Evolutionary conservation across 2,888 invertebrate genomes (phyloP).

Genomic region (Drosophila kambysellisi): DNA sequence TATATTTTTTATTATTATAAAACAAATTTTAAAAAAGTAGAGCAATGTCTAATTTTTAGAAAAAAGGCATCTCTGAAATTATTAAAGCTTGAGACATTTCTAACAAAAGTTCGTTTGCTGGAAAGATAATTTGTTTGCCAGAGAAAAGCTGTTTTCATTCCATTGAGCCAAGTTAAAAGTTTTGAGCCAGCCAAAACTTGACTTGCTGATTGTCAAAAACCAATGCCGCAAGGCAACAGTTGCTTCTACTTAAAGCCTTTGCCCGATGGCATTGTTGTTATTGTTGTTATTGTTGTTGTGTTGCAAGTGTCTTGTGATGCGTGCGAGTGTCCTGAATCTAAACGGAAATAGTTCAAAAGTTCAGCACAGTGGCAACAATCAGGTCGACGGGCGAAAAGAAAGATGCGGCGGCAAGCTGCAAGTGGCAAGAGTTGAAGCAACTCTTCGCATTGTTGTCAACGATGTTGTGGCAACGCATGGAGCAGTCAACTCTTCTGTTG

Average conservation of each 20-base stretch:
- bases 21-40: neutral
- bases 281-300: conserved; percentile 14
- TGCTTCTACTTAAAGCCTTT: conserved; percentile 16
- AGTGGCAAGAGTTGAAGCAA: conserved; percentile 30
- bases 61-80: neutral
- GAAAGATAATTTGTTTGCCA: neutral
- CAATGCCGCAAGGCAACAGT: conserved; percentile 34
- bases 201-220: conserved; percentile 26
- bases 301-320: conserved; percentile 25
- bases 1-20: neutral
- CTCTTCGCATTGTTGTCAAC: conserved; percentile 72
- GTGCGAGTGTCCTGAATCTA: conserved; percentile 33
- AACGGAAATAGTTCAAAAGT: conserved; percentile 76
- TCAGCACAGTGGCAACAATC: conserved; percentile 60
- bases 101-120: neutral
- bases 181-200: conserved; percentile 25
- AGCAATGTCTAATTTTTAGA: neutral
- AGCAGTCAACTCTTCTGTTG: conserved; percentile 28
- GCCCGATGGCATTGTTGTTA: conserved; percentile 21
- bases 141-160: conserved; percentile 1
- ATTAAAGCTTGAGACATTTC: neutral
- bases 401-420: conserved; percentile 32
- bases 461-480: conserved; percentile 58
- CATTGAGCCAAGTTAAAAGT: conserved; percentile 33
- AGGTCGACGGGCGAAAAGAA: conserved; percentile 40